These are phyloP conservation scores for Otis tarda DNA, from an alignment of 2,113 vertebrate species.

Conservation along the genomic window DNA sequence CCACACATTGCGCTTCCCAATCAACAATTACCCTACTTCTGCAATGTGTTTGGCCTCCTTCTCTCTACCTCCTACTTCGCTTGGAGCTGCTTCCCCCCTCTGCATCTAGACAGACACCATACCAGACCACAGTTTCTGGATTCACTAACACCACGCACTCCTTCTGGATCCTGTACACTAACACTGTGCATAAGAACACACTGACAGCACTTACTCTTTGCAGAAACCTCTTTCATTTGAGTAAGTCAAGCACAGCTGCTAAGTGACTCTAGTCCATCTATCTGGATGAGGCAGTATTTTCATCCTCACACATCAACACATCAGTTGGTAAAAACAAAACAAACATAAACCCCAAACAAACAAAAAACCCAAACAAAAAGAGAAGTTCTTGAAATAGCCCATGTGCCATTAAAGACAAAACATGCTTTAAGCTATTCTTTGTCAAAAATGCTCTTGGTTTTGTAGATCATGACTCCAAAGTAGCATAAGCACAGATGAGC, in stretches of 20 bases:
- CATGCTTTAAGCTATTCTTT: too few species aligned
- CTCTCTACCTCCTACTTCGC: not conserved
- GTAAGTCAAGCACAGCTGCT: not conserved
- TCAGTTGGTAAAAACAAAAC: not conserved
- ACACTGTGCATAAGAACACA: not conserved
- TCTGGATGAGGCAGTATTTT: not conserved
- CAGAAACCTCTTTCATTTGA: not conserved
- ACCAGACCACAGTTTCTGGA: not conserved
- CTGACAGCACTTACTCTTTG: not conserved
- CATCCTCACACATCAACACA: not conserved
- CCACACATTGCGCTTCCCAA: not conserved
- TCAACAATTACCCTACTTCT: not conserved
- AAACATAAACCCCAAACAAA: too few species aligned
- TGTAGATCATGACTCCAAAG: not conserved
- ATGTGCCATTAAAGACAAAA: not conserved
- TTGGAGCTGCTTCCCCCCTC: not conserved
- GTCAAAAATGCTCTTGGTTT: not conserved
- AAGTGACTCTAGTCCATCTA: not conserved
- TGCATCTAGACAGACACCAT: not conserved
- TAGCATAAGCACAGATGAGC: not conserved
- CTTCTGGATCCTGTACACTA: not conserved
- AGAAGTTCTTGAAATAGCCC: not conserved
- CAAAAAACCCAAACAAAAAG: too few species aligned
- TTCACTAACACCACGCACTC: not conserved
- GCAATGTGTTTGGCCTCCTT: not conserved